Evolutionary conservation across 2,797 vertebrate genomes (phyloP), one percentile per base, ranked within the genome.

Genomic region (Rhinichthys osculus): DNA sequence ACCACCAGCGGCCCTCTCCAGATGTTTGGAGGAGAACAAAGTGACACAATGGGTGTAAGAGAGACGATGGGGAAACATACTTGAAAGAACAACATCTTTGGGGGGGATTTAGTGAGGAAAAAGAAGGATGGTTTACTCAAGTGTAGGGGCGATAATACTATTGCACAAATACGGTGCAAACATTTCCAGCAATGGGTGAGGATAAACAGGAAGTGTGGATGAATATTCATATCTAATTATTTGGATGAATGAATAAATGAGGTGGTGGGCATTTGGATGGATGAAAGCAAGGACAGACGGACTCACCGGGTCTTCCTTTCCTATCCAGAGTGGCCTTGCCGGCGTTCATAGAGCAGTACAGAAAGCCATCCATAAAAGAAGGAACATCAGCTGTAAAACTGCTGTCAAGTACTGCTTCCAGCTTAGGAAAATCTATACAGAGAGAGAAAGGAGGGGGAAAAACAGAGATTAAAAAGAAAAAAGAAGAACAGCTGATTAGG

Each of bases 301-400:
- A 86, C 44, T 93, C 95, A 99, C 98, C 98, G 84, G 99, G 97
- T 93, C 96, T 94, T 86, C 96, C 90, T 86, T 96, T 97, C 83
- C 95, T 97, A 89, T 98, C 97, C 85, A 90, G 87, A 17, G 94
- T 92, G 33, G 93, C 84, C 91, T 96, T 98, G 78, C 92, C 76
- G 0, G 90, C 90, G 79, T 92, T 94, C n/a, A 94, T 88, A 85
- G 96, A 94, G 90, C 97, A 96, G 91, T 97, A 98, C 85, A 99
- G 94, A 95, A 97, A 98, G 85, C 98, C 98, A 86, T 97, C 97
- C 90, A 98, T 96, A 92, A 98, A 99, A 77, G 89, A 91, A 30
- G 95, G 91, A 13, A 90, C 87, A n/a, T 96, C 95, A 1, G 94
- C 94, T 85, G 85, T 90, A 73, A 92, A 93, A 73, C 92, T 87